A percentile compares a stretch with the other conserved stretches of the same genome.
Conservation (phyloP, 92 coral and sea anemone genomes). For the Phymanthus crucifer region DNA sequence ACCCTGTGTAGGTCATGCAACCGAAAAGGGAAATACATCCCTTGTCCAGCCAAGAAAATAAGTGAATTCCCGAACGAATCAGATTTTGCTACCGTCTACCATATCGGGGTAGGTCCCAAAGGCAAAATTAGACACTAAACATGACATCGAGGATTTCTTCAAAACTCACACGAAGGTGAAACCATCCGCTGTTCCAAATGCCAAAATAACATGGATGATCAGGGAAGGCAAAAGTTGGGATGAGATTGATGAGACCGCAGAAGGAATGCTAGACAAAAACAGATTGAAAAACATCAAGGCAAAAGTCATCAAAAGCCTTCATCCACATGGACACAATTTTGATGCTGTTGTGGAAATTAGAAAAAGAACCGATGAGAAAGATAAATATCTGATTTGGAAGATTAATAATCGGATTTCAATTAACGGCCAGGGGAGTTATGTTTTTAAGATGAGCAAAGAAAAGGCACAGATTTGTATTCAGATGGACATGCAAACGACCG, state of each 20-base stretch:
- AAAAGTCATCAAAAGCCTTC: conserved; percentile 20
- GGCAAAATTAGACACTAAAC: conserved; percentile 25
- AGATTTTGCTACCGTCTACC: conserved; percentile 27
- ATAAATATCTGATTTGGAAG: conserved; percentile 38
- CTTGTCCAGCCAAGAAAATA: conserved; percentile 37
- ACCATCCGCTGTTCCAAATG: conserved; percentile 19
- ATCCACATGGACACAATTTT: conserved; percentile 50
- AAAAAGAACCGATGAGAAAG: conserved; percentile 41
- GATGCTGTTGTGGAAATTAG: conserved; percentile 51
- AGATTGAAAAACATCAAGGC: conserved; percentile 34
- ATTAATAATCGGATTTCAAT: conserved; percentile 40
- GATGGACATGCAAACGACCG: conserved; percentile 24
- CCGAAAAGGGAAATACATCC: conserved; percentile 28
- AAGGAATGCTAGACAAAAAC: conserved; percentile 22
- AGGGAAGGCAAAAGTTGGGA: conserved; percentile 39
- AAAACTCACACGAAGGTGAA: conserved; percentile 26
- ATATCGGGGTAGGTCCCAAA: conserved; percentile 36
- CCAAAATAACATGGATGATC: conserved; percentile 20
- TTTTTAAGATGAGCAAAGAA: conserved; percentile 32
- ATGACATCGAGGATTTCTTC: conserved; percentile 37
- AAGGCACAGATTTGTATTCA: conserved; percentile 19
- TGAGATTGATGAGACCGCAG: conserved; percentile 38
- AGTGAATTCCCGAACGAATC: conserved; percentile 31
- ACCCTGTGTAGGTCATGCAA: conserved; percentile 28
- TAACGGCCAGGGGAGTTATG: conserved; percentile 45